phyloP scores from a whole-genome alignment of 2,113 vertebrate species.

The Crotalus horridus region DNA sequence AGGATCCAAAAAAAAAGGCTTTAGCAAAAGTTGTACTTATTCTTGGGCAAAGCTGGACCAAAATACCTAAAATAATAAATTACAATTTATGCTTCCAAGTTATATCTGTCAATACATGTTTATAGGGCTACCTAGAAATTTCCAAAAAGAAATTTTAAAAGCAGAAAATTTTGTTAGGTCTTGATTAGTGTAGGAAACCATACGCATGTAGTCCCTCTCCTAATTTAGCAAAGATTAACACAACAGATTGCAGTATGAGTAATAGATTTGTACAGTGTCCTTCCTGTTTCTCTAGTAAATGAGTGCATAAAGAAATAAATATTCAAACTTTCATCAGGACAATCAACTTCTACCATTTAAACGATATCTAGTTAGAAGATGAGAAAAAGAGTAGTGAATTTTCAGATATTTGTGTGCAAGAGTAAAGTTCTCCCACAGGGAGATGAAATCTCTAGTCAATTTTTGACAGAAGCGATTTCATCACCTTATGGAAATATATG shows the following conservation, averaged over 20 bases:
- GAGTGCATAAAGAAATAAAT: background rate
- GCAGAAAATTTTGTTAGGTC: conserved; percentile 39
- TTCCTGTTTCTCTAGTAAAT: conserved; percentile 52
- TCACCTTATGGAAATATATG: background rate
- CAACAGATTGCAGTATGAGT: conserved; percentile 60
- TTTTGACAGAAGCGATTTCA: no score
- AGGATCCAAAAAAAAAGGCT: background rate
- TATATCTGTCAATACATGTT: conserved; percentile 8
- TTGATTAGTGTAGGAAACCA: conserved; percentile 30
- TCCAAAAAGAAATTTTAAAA: conserved; percentile 28
- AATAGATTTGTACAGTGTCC: conserved; percentile 55
- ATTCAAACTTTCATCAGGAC: background rate
- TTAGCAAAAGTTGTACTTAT: background rate
- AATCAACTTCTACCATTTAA: background rate
- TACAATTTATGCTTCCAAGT: background rate
- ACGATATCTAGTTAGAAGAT: background rate
- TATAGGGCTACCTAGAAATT: conserved; percentile 5
- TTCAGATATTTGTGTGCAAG: background rate
- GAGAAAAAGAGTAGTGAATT: background rate
- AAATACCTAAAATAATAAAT: background rate
- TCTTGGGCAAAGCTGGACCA: background rate
- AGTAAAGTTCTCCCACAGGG: background rate
- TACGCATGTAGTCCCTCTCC: conserved; percentile 46
- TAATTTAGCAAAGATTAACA: conserved; percentile 48
- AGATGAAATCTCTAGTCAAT: background rate